Base-by-base conservation (phyloP, 2,113 vertebrate genomes). In the Ptychochromis oligacanthus region DNA sequence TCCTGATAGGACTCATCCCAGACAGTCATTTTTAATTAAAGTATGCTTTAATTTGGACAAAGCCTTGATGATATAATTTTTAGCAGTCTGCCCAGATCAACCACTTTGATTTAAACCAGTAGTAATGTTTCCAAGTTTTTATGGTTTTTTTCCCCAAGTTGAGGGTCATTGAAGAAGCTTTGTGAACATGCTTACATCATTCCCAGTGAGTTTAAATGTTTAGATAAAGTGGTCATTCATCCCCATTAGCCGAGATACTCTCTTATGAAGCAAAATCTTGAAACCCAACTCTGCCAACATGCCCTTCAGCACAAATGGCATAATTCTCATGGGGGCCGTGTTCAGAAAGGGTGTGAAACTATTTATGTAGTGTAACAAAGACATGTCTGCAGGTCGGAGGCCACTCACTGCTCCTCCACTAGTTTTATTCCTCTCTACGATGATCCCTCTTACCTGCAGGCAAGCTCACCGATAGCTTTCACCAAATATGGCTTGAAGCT, bases 361-460 rank as follows among this genome's bases (percentile, higher is more conserved):
- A 36, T 87, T 83, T 79, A 70, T 87, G 76, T 87, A 26, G 86
- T 89, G 88, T 76, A 91, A 91, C 67, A 59, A 84, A 92, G 87
- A 65, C 40, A 6, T 46, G 77, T 79, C 31, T 83, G 87, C 84
- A 75, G 77, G 84, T 77, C 77, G 67, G 49, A 81, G 76, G 59
- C 58, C 57, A 4, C 56, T 60, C 81, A 67, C 62, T 82, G 84
- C 86, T 89, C 79, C 70, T 76, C 52, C 46, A 26, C 22, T 5
- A 31, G 75, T 65, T 76, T 5, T 28, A 40, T 57, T 46, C 79
- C 59, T 72, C 82, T 58, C 4, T 60, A 38, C 36, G 75, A 34
- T 83, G 88, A 92, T 93, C 84, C 61, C 43, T 81, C 58, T 87
- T 75, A 87, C 89, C 90, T 90, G 81, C 86, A 84, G 92, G 85